phyloP scores from a whole-genome alignment of 1,140 invertebrate species.

The Pseudomyrmex pallidus region DNA sequence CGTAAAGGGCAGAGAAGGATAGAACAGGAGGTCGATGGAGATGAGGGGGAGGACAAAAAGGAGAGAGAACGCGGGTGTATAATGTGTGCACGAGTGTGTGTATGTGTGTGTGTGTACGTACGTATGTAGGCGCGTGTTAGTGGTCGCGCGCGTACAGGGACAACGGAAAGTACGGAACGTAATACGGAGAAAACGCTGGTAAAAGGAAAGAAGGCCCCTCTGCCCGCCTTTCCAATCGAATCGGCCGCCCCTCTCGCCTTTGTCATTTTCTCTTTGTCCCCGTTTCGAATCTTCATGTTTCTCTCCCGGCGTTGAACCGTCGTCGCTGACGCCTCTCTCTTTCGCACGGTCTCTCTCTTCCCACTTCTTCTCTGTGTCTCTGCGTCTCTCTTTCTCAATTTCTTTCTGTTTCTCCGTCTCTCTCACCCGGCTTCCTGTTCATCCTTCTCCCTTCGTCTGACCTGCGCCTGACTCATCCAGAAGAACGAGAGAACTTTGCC shows the following conservation, averaged over 20 bases:
- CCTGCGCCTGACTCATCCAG: conserved; percentile 62
- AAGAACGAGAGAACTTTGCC: conserved; percentile 62
- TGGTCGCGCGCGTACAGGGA: conserved; percentile 67
- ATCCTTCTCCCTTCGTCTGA: conserved; percentile 56
- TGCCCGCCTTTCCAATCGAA: conserved; percentile 82
- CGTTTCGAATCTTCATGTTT: conserved; percentile 73
- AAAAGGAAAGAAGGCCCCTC: conserved; percentile 81
- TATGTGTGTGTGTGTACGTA: neutral
- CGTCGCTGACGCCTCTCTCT: conserved; percentile 52
- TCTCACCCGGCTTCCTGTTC: conserved; percentile 56
- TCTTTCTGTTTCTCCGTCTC: conserved; percentile 47
- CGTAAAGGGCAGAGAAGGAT: conserved; percentile 36
- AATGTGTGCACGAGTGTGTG: neutral
- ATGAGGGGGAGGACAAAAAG: conserved; percentile 63
- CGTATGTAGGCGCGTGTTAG: neutral
- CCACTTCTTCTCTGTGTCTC: conserved; percentile 43
- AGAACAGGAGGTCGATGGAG: conserved; percentile 54
- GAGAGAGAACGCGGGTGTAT: conserved; percentile 61
- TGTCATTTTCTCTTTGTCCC: conserved; percentile 82
- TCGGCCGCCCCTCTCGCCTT: conserved; percentile 78
- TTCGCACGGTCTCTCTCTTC: conserved; percentile 52
- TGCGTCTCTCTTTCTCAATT: conserved; percentile 55
- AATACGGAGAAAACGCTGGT: conserved; percentile 81
- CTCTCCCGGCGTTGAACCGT: conserved; percentile 54
- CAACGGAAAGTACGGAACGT: conserved; percentile 79